Percentiles rank a stretch among this genome's conserved stretches.
Evolutionary conservation across 2,888 invertebrate genomes (phyloP).

Genomic region (Erebia aethiops): DNA sequence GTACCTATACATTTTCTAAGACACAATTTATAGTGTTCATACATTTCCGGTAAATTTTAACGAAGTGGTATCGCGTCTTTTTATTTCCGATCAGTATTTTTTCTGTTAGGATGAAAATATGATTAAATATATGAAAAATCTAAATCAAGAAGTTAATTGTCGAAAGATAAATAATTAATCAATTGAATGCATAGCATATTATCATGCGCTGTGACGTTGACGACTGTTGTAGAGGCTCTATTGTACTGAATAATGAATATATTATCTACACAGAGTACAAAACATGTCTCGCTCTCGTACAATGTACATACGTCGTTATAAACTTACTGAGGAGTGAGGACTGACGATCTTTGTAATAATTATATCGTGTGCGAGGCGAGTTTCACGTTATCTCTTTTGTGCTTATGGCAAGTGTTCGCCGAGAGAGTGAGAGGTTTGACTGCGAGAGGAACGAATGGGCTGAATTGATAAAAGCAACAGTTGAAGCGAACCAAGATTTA

Average conservation of each 20-base stretch:
- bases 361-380: constrained; percentile 51
- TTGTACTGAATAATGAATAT: constrained; percentile 37
- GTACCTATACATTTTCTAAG: no score
- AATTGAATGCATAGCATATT: constrained; percentile 18
- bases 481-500: constrained; percentile 75
- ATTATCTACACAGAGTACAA: constrained; percentile 26
- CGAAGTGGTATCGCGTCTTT: no score
- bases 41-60: no score
- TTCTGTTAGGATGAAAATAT: no score
- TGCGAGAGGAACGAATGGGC: constrained; percentile 63
- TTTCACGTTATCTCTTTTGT: constrained; percentile 60
- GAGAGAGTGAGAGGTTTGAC: constrained; percentile 63
- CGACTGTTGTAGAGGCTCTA: constrained; percentile 41
- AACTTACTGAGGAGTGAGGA: no score
- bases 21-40: no score
- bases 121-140: constrained; percentile 10
- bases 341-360: constrained; percentile 38
- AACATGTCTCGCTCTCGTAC: constrained; percentile 28
- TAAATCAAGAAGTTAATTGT: constrained; percentile 18
- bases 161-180: constrained; percentile 25
- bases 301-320: constrained; percentile 30
- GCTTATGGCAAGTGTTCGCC: constrained; percentile 46
- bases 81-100: no score
- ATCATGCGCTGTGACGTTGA: constrained; percentile 36
- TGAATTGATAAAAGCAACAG: constrained; percentile 82